phyloP scores from a whole-genome alignment of 2,797 vertebrate genomes.

The Parambassis ranga region DNA sequence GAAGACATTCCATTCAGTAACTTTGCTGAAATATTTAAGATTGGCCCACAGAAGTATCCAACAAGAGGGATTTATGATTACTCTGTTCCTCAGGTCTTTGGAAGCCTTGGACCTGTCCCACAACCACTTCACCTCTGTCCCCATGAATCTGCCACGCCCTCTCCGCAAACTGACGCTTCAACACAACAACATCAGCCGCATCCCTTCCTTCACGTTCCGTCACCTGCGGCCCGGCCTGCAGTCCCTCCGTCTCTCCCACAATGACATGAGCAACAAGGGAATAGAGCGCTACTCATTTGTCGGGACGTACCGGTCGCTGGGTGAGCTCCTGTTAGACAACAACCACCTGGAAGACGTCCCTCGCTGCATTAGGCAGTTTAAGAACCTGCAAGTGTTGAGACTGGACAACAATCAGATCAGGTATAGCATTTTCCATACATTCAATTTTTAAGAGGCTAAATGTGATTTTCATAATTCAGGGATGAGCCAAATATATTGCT shows the following conservation, averaged over 20 bases:
- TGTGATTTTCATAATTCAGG: background rate
- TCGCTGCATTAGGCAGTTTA: conserved; percentile 77
- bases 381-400: conserved; percentile 75
- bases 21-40: too few relatives aligned
- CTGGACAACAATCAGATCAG: conserved; percentile 85
- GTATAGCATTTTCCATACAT: conserved; percentile 23
- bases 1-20: too few relatives aligned
- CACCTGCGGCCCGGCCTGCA: conserved; percentile 81
- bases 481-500: background rate
- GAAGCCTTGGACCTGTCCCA: conserved; percentile 80
- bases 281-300: conserved; percentile 74
- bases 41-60: too few relatives aligned
- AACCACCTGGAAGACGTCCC: conserved; percentile 80
- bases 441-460: background rate
- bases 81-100: conserved; percentile 76
- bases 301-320: conserved; percentile 77
- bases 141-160: conserved; percentile 73
- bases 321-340: conserved; percentile 81
- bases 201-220: conserved; percentile 74
- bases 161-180: conserved; percentile 75
- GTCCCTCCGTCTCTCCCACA: conserved; percentile 81
- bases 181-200: conserved; percentile 76
- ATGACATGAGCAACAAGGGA: conserved; percentile 62
- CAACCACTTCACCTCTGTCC: conserved; percentile 76
- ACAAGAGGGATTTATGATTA: too few relatives aligned